phyloP scores from a whole-genome alignment of 2,888 invertebrate species.

The Philaethria dido region DNA sequence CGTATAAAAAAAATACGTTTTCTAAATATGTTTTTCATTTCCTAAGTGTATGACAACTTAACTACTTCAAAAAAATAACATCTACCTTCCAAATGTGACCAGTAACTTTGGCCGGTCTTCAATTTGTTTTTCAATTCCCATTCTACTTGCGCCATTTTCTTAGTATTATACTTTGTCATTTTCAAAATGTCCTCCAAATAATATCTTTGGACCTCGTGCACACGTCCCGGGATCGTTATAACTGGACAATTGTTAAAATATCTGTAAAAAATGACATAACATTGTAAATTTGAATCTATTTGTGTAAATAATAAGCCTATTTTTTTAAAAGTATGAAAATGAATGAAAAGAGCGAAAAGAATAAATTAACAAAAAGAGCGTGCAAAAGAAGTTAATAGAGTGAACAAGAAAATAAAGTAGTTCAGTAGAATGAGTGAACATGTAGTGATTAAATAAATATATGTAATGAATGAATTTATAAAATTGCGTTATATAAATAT shows the following conservation, averaged over 20 bases:
- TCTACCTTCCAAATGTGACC: conserved; percentile 73
- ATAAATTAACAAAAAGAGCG: too few species aligned
- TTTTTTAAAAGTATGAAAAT: background rate
- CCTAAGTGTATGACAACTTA: too few species aligned
- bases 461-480: too few species aligned
- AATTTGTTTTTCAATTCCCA: conserved; percentile 63
- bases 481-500: too few species aligned
- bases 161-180: conserved; percentile 81
- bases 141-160: conserved; percentile 74
- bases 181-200: conserved; percentile 92
- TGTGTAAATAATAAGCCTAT: background rate
- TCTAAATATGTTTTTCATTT: too few species aligned
- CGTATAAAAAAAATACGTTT: too few species aligned
- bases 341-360: background rate
- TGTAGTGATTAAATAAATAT: too few species aligned
- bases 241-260: conserved; percentile 94
- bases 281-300: background rate
- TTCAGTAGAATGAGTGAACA: too few species aligned
- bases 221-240: conserved; percentile 89
- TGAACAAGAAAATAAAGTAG: too few species aligned
- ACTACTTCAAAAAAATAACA: too few species aligned
- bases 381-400: too few species aligned
- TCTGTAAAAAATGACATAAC: conserved; percentile 48
- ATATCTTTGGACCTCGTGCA: conserved; percentile 89
- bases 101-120: conserved; percentile 66